Evolutionary conservation across 2,888 invertebrate genomes (phyloP).

Genomic region (Diadromus collaris): DNA sequence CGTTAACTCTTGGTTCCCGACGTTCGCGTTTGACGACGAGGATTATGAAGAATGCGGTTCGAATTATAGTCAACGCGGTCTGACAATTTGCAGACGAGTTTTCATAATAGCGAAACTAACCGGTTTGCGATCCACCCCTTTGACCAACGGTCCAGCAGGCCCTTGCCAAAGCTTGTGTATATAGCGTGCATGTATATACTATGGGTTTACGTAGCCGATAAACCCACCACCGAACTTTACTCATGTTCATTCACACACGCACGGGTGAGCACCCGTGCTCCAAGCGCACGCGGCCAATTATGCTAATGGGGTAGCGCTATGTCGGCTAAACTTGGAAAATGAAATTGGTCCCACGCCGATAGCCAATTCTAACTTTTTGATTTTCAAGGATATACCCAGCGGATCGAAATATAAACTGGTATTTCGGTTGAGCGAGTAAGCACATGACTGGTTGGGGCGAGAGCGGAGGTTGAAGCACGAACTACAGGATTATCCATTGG

Average conservation of each 20-base stretch:
- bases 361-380: constrained; percentile 67
- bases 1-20: constrained; percentile 6
- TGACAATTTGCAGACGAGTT: constrained; percentile 45
- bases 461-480: constrained; percentile 66
- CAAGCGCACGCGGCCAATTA: constrained; percentile 66
- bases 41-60: constrained; percentile 5
- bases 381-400: constrained; percentile 64
- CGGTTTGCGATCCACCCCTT: constrained; percentile 45
- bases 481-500: constrained; percentile 66
- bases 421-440: constrained; percentile 41
- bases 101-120: constrained; percentile 41
- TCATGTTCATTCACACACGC: constrained; percentile 39
- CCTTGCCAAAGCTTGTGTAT: constrained; percentile 28
- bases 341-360: constrained; percentile 66
- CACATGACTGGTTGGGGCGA: constrained; percentile 27
- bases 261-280: constrained; percentile 27
- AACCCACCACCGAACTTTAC: constrained; percentile 40
- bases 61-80: constrained; percentile 29
- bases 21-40: constrained; percentile 7
- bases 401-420: constrained; percentile 66
- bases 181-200: constrained; percentile 14
- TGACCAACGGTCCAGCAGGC: constrained; percentile 47
- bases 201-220: constrained; percentile 16
- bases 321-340: constrained; percentile 67
- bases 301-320: constrained; percentile 65